Evolutionary conservation across 2,797 vertebrate genomes (phyloP).

Genomic region (Columba guinea): DNA sequence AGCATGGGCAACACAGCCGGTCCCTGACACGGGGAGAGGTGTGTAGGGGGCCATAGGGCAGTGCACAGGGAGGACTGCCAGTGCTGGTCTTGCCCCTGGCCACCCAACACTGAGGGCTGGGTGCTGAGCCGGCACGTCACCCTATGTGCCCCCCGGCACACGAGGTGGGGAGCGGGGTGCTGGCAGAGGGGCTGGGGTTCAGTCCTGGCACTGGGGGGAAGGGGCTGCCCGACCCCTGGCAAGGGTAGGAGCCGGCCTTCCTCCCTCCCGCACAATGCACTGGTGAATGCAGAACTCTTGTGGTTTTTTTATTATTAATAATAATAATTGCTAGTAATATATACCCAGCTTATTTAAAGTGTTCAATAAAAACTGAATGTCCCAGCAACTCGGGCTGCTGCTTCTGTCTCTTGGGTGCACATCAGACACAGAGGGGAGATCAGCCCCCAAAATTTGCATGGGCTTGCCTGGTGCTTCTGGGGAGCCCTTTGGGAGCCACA

Average conservation of each 20-base stretch:
- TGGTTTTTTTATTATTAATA: conserved; percentile 42
- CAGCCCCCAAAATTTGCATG: accelerated
- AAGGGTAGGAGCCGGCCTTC: conserved; percentile 2
- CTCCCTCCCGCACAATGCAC: conserved; percentile 32
- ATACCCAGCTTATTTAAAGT: conserved; percentile 73
- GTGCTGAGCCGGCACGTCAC: background rate
- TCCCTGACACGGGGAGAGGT: background rate
- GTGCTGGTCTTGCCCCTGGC: background rate
- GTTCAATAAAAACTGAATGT: conserved; percentile 63
- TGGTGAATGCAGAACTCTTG: conserved; percentile 46
- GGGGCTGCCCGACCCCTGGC: background rate
- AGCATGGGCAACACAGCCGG: background rate
- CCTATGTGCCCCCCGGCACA: accelerated
- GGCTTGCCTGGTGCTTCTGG: background rate
- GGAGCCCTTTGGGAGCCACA: background rate
- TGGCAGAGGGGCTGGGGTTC: conserved; percentile 1
- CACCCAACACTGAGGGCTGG: background rate
- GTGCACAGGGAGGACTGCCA: background rate
- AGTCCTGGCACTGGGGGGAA: background rate
- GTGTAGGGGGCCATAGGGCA: background rate
- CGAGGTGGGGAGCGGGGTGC: background rate
- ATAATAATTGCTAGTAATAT: conserved; percentile 70
- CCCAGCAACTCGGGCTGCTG: accelerated
- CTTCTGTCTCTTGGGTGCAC: background rate
- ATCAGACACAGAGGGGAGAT: accelerated